Evolutionary conservation across 2,113 vertebrate genomes (phyloP), one percentile per base, ranked within the genome.

Genomic region (Siniperca knerii): DNA sequence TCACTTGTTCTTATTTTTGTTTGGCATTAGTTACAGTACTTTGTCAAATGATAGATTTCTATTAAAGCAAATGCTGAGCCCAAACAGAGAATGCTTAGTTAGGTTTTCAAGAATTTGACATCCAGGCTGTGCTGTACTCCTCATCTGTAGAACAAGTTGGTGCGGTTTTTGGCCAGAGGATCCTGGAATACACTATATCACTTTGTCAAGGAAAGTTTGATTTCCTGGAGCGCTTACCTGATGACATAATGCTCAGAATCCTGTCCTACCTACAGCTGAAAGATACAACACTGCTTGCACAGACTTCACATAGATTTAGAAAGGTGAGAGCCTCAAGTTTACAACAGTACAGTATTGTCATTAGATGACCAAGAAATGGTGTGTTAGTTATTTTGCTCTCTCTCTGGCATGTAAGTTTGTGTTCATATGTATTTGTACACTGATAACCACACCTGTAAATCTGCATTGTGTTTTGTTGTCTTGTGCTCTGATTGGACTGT

Each of bases 211-310:
- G 96, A 78, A 90, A 94, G 65, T 93, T 91, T 83, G 95, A 97
- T 92, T 97, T 95, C 91, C 93, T 97, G 60, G 93, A 97, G 44
- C 25, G 58, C 62, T 94, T 98, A 90, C 93, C 96, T 57, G 95
- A 97, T 66, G 64, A 64, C 5, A 68, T 97, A 79, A 91, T 97
- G 50, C 90, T 96, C 65, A 79, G 50, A 64, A 95, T 97, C 44
- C 78, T 97, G 79, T 95, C 92, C 84, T 96, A 94, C 83, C 91
- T 97, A 81, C 89, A 94, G 52, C 88, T 96, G 65, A 95, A 96
- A 90, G 95, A 97, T 29, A 83, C 94, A 77, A 72, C 91, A 81
- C 91, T 85, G 57, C 87, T 97, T 70, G 94, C 94, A 81, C 94
- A 97, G 87, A 95, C 93, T 52, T 96, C 96, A 74, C 68, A 6